Percentiles rank a stretch among this genome's conserved stretches.
These are phyloP conservation scores for Tethea ocularis DNA, from an alignment of 2,888 invertebrate species.

Conservation along the genomic window DNA sequence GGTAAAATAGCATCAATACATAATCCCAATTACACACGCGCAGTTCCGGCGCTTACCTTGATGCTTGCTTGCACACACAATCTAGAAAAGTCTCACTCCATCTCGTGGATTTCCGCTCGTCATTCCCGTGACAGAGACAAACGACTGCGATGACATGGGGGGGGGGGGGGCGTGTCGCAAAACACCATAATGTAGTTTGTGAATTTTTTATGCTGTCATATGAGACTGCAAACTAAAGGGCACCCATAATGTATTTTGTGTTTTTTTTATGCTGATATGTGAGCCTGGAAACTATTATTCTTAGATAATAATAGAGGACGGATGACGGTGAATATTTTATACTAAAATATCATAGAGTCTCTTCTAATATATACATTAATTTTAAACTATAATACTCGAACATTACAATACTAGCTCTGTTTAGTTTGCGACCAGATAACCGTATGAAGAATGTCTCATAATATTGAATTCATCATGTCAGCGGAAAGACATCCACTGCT, in stretches of 20 bases:
- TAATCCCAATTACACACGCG: background rate
- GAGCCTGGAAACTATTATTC: background rate
- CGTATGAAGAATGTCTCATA: no score
- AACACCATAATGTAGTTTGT: constrained; percentile 6
- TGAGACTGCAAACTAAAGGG: background rate
- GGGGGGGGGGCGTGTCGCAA: background rate
- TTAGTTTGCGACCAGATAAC: no score
- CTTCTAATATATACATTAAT: no score
- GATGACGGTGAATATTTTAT: no score
- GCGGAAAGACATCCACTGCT: no score
- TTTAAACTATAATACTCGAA: no score
- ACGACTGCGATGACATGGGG: constrained; percentile 3
- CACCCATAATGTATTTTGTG: background rate
- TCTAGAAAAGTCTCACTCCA: constrained; percentile 1
- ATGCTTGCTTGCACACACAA: background rate
- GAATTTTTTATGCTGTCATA: background rate
- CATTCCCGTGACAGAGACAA: constrained; percentile 10
- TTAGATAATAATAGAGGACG: no score
- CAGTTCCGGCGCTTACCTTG: background rate
- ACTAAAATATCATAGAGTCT: no score
- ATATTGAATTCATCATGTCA: no score
- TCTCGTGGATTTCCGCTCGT: constrained; percentile 9
- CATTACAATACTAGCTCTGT: no score
- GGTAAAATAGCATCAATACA: background rate
- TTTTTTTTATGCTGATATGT: background rate